Base-by-base conservation (phyloP, 2,797 vertebrate genomes). In the Spatula versicolor region DNA sequence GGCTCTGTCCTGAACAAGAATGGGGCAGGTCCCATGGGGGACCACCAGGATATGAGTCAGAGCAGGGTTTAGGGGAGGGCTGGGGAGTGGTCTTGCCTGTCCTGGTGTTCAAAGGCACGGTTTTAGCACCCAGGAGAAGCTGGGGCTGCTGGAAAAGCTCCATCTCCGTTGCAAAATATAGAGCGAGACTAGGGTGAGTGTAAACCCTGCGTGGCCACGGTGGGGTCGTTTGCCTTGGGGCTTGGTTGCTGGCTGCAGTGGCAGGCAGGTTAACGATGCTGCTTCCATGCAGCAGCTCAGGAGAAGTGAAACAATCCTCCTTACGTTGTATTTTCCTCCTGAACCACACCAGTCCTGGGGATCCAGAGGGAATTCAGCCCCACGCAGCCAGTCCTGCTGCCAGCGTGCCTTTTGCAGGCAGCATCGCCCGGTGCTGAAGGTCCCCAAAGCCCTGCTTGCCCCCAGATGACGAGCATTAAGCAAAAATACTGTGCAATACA, bases 311-410 rank as follows among this genome's bases (percentile, higher is more conserved):
- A 45, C 35, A 33, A 77, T 6, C 28, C 73, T 37, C 46, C 35
- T 37, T 45, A 9, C 13, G 8, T 22, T 10, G 15, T 13, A 4
- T 2, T 3, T 0, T 4, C 31, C 37, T 8, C 23, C 8, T 8
- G 9, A 45, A 31, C 31, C 67, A 16, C 16, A 9, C 46, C 16
- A 26, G 26, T 43, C 66, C 35, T 14, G 45, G 13, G 43, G 55
- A 45, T 59, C 31, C 19, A 31, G 22, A 17, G 1, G 55, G 35
- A 13, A 50, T 5, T 16, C 7, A 22, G 26, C 39, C 21, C 74
- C n/a, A 13, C 43, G 28, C 55, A 28, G 22, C 35, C 31, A 28
- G 55, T 41, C 18, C 68, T 22, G 17, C 13, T 8, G 35, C 55
- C 41, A 25, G 13, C 1, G 5, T 41, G 55, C 28, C n/a, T 68